Conservation (phyloP, 1,140 invertebrate species). For the Ostrea denselamellosa region DNA sequence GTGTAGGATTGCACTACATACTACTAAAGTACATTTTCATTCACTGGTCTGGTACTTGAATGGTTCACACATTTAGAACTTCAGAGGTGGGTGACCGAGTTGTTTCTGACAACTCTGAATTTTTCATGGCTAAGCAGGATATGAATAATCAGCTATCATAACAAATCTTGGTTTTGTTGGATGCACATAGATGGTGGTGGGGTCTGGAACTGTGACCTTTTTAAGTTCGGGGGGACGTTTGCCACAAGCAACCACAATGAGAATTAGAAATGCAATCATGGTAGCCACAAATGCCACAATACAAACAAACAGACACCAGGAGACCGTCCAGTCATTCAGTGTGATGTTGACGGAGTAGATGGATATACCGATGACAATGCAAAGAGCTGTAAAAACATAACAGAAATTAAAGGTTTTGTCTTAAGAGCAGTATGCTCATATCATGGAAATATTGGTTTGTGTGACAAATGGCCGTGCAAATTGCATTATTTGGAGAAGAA, state of each 20-base stretch:
- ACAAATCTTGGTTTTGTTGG: conserved; percentile 64
- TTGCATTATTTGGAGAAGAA: too few species aligned
- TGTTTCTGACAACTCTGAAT: not conserved
- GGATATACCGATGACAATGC: conserved; percentile 65
- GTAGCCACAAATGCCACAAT: conserved; percentile 63
- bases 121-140: not conserved
- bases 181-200: conserved; percentile 63
- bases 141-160: conserved; percentile 43
- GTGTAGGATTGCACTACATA: not conserved
- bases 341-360: conserved; percentile 65
- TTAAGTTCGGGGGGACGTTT: conserved; percentile 60
- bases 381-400: conserved; percentile 60
- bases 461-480: too few species aligned
- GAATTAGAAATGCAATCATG: conserved; percentile 67
- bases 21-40: not conserved
- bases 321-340: conserved; percentile 56
- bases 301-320: conserved; percentile 69
- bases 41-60: not conserved
- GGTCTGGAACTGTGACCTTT: conserved; percentile 45
- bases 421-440: too few species aligned
- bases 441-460: too few species aligned
- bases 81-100: not conserved
- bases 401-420: too few species aligned
- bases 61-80: not conserved
- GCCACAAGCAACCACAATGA: conserved; percentile 66